phyloP scores from a whole-genome alignment of 1,140 invertebrate genomes.

The Hycleus cichorii region DNA sequence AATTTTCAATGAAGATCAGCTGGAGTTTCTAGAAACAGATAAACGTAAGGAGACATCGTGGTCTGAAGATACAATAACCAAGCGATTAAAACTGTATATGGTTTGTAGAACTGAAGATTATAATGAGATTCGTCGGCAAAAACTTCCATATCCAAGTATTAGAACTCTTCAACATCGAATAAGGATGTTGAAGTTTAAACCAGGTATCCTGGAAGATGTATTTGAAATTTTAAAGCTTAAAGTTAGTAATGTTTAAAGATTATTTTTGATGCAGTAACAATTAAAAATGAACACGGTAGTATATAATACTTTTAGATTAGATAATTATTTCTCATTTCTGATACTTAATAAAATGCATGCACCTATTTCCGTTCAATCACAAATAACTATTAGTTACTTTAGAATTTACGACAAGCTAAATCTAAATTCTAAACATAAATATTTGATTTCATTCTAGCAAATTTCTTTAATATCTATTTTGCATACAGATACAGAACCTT shows the following conservation, averaged over 20 bases:
- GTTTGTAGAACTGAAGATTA: conserved; percentile 13
- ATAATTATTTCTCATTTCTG: background rate
- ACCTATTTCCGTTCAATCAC: too few relatives aligned
- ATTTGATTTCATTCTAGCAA: background rate
- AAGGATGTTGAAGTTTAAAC: conserved; percentile 7
- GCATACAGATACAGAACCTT: background rate
- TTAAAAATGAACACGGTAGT: too few relatives aligned
- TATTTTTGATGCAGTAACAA: background rate
- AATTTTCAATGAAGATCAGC: conserved; percentile 6
- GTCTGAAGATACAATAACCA: conserved; percentile 4
- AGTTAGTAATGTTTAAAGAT: background rate
- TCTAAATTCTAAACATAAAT: too few relatives aligned
- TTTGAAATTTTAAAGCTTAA: conserved; percentile 3
- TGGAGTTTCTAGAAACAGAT: conserved; percentile 1
- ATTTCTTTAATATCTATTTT: background rate
- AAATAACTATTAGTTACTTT: too few relatives aligned
- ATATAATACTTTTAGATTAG: background rate
- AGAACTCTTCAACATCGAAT: conserved; percentile 13
- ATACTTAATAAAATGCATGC: too few relatives aligned
- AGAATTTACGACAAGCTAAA: too few relatives aligned
- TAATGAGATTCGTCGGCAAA: conserved; percentile 11
- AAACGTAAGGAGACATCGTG: background rate
- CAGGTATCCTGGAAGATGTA: conserved; percentile 15
- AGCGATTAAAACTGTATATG: conserved; percentile 11
- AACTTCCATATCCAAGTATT: conserved; percentile 9